Conservation (phyloP, 1,140 invertebrate genomes). For the Halictus rubicundus region DNA sequence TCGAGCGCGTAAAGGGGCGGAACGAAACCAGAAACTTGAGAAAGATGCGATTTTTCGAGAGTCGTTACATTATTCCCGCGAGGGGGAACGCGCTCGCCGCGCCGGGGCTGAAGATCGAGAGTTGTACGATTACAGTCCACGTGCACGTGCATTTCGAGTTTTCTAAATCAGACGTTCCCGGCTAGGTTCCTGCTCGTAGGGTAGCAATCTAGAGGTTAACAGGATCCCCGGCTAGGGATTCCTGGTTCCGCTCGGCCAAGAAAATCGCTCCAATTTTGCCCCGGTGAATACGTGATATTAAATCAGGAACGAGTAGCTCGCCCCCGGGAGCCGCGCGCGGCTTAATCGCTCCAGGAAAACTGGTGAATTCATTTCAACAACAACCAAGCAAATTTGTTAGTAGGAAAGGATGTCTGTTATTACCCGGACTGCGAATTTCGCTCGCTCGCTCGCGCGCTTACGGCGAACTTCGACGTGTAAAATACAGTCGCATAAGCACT, state of each 20-base stretch:
- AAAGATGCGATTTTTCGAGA: not conserved
- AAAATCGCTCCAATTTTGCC: slow-evolving; percentile 55
- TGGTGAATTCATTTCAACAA: slow-evolving; percentile 42
- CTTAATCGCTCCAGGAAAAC: slow-evolving; percentile 49
- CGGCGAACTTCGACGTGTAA: not conserved
- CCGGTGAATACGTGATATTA: slow-evolving; percentile 55
- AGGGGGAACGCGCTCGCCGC: not conserved
- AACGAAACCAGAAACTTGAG: not conserved
- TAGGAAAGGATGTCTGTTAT: slow-evolving; percentile 36
- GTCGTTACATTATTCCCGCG: not conserved
- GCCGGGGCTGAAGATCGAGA: slow-evolving; percentile 29
- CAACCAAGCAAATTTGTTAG: slow-evolving; percentile 40
- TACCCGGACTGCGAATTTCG: not conserved
- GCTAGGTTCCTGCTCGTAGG: slow-evolving; percentile 4
- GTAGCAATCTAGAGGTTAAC: slow-evolving; percentile 55
- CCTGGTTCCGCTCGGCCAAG: slow-evolving; percentile 33
- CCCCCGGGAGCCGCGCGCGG: slow-evolving; percentile 6
- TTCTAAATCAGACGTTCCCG: slow-evolving; percentile 45
- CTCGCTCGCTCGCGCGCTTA: too few species aligned
- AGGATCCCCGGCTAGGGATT: slow-evolving; percentile 41
- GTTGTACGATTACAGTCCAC: slow-evolving; percentile 36
- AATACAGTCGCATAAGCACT: not conserved
- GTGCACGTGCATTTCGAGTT: slow-evolving; percentile 25
- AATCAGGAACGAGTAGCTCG: slow-evolving; percentile 29
- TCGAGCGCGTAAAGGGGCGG: not conserved